Evolutionary conservation across 2,888 invertebrate species (phyloP).

Genomic region (Drosophila nr. medialis): DNA sequence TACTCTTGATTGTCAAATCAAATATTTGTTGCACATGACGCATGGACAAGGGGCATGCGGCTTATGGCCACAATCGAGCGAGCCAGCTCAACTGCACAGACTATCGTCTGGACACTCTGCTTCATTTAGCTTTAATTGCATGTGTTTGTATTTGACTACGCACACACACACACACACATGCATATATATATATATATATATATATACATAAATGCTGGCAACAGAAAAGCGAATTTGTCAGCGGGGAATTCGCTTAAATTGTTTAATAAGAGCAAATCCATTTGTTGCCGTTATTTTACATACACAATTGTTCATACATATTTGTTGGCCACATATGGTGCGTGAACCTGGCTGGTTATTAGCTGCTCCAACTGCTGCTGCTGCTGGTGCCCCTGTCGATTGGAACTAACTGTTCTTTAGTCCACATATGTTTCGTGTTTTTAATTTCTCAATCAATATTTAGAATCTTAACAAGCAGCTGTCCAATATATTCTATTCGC

Average conservation of each 20-base stretch:
- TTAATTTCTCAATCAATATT: not conserved
- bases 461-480: not conserved
- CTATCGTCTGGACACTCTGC: constrained; percentile 8
- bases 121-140: constrained; percentile 48
- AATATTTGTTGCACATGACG: constrained; percentile 61
- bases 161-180: constrained; percentile 4
- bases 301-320: not conserved
- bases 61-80: not conserved
- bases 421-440: not conserved
- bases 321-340: constrained; percentile 5
- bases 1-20: constrained; percentile 74
- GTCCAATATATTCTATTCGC: not conserved
- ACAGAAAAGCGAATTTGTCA: constrained; percentile 13
- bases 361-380: not conserved
- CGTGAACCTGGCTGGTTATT: not conserved
- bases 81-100: not conserved
- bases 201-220: constrained; percentile 40
- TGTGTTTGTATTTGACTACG: constrained; percentile 9
- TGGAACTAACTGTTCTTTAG: not conserved
- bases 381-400: not conserved
- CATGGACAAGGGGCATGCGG: constrained; percentile 16
- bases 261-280: constrained; percentile 27
- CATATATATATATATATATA: too few relatives aligned
- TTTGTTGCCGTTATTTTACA: constrained; percentile 5
- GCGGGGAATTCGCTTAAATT: constrained; percentile 13